Base-by-base conservation (phyloP, 1,140 invertebrate species). In the Macrotrachela quadricornifera region DNA sequence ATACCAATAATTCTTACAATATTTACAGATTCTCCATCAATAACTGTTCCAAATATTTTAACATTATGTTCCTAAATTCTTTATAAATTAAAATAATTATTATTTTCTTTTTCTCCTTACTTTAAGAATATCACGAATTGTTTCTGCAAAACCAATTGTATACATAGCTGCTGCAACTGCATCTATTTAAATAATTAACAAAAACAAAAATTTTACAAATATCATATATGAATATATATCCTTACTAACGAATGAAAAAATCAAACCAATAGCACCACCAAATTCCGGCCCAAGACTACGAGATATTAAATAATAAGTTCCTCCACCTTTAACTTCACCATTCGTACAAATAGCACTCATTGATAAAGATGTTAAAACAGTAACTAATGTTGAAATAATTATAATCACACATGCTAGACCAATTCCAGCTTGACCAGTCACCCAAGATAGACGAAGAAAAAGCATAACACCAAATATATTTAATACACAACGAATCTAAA, bases 271-370 rank as follows among this genome's bases (percentile, higher is more conserved):
- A 47, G 92, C 91, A 4, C 91, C 90, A 42, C 92, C 92, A 69
- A 94, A 92, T 70, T 97, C 92, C 0, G 92, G 92, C 8, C 92
- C 92, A 52, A 99, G 76, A 53, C 90, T 85, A 62, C 92, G 76
- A 9, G 87, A 91, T 73, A 99, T 96, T 90, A 97, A 95, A 68
- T 96, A 99, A 71, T 99, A 97, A 46, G 88, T 91, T 14, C 92
- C 92, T 43, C 92, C 92, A 1, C 83, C 91, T 18, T 92, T 90
- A 36, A 99, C 90, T 49, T 95, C 88, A 17, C 92, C 92, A 70
- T 99, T 99, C 3, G 92, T 99, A 46, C 92, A 92, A 60, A 99
- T 96, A 41, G 92, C 92, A 63, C 86, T 92, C 84, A 99, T 87
- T 18, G 91, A 96, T 63, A 97, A 95, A 36, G 90, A 85, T 30